These are phyloP conservation scores for Serilophus lunatus DNA, from an alignment of 2,113 vertebrate species.

Conservation along the genomic window DNA sequence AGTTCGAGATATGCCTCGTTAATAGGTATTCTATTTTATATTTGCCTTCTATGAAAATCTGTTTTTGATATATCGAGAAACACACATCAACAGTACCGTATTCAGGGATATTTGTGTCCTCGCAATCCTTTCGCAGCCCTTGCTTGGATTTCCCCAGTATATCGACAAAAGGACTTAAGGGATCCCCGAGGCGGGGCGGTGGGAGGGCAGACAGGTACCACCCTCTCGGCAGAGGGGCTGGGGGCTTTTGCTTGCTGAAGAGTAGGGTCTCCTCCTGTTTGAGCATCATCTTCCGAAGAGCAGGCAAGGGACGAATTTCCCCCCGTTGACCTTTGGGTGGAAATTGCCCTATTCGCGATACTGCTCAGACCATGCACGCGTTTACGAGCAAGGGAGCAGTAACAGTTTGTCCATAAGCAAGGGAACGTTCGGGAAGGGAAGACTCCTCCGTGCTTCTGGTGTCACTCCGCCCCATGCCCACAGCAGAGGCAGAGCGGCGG, in stretches of 20 bases:
- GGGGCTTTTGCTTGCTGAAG: neutral
- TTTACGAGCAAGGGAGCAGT: neutral
- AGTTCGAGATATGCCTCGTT: neutral
- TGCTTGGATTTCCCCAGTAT: neutral
- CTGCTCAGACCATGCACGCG: neutral
- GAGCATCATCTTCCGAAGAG: neutral
- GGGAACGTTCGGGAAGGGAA: rapidly evolving
- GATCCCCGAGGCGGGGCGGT: no score
- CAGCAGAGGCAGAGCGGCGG: neutral
- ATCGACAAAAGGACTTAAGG: neutral
- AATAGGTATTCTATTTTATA: neutral
- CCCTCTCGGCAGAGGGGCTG: neutral
- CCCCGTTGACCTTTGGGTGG: neutral
- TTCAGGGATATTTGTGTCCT: neutral
- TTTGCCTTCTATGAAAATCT: neutral
- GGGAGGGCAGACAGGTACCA: no score
- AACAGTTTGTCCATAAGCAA: neutral
- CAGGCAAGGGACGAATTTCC: neutral
- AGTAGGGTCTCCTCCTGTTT: neutral
- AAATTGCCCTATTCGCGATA: rapidly evolving
- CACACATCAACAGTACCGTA: rapidly evolving
- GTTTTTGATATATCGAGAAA: neutral
- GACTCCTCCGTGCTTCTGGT: rapidly evolving
- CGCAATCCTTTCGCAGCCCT: rapidly evolving
- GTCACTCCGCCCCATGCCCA: rapidly evolving